These are phyloP conservation scores for Heterotis niloticus DNA, from an alignment of 2,113 vertebrate species.

Conservation along the genomic window DNA sequence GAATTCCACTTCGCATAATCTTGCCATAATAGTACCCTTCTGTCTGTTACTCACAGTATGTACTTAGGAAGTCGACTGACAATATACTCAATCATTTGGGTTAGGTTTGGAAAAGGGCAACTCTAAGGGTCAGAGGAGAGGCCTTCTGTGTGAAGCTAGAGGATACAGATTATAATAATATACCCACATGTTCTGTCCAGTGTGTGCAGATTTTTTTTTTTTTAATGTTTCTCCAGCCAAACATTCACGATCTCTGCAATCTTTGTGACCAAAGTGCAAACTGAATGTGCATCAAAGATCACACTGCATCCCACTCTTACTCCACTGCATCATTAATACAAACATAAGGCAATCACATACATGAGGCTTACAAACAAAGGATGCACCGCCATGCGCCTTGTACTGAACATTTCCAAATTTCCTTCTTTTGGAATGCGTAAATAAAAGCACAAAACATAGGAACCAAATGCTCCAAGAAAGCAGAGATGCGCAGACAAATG, in stretches of 20 bases:
- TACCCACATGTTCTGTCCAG: no score
- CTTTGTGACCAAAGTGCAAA: background rate
- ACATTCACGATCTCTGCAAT: background rate
- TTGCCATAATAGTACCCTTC: background rate
- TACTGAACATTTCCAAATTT: no score
- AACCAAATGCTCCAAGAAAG: background rate
- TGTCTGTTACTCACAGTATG: background rate
- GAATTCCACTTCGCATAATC: background rate
- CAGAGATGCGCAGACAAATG: background rate
- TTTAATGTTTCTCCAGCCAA: background rate
- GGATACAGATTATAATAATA: background rate
- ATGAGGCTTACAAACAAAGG: no score
- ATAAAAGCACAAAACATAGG: background rate
- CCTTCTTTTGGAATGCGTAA: no score
- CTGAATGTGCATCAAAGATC: background rate
- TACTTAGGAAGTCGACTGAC: background rate
- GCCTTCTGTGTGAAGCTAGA: background rate
- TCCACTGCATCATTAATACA: background rate
- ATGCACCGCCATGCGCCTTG: no score
- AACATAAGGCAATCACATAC: no score
- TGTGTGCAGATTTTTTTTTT: background rate
- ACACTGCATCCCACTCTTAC: background rate
- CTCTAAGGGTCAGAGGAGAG: background rate
- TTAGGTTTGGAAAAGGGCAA: background rate
- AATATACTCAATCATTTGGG: background rate